Conservation (phyloP, 2,888 invertebrate genomes). For the Eristalis pertinax region DNA sequence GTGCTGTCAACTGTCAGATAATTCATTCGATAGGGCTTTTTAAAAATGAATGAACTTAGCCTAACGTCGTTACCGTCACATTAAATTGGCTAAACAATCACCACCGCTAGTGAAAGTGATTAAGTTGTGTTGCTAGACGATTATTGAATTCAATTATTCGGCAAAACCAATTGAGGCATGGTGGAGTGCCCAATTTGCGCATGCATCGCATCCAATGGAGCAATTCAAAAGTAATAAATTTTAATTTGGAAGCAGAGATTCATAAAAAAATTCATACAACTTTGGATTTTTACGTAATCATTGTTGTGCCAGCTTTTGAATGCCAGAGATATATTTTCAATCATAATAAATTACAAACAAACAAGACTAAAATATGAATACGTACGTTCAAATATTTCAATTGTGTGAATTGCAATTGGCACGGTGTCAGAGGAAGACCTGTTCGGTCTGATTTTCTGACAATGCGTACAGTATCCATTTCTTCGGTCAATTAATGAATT, state of each 20-base stretch:
- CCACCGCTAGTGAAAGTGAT: constrained; percentile 1
- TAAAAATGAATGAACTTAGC: background rate
- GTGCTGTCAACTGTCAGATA: background rate
- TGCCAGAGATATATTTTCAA: constrained; percentile 19
- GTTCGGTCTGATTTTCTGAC: background rate
- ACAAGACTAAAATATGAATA: background rate
- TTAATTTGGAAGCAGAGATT: constrained; percentile 16
- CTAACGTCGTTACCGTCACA: background rate
- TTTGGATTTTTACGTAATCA: background rate
- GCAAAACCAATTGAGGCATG: constrained; percentile 12
- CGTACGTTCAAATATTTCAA: background rate
- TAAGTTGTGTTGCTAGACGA: background rate
- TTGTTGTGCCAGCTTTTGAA: background rate
- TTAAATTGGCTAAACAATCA: background rate
- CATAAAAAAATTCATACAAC: constrained; percentile 23
- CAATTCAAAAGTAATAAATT: constrained; percentile 51
- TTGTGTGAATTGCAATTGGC: background rate
- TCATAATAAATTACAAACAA: constrained; percentile 9
- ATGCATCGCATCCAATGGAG: constrained; percentile 2
- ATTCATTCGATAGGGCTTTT: background rate
- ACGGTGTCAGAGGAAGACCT: background rate
- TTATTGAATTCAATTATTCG: constrained; percentile 18
- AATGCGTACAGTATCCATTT: background rate
- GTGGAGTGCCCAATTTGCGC: constrained; percentile 23
- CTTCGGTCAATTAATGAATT: no score